Base-by-base conservation (phyloP, 2,888 invertebrate species). In the Plagodis pulveraria region DNA sequence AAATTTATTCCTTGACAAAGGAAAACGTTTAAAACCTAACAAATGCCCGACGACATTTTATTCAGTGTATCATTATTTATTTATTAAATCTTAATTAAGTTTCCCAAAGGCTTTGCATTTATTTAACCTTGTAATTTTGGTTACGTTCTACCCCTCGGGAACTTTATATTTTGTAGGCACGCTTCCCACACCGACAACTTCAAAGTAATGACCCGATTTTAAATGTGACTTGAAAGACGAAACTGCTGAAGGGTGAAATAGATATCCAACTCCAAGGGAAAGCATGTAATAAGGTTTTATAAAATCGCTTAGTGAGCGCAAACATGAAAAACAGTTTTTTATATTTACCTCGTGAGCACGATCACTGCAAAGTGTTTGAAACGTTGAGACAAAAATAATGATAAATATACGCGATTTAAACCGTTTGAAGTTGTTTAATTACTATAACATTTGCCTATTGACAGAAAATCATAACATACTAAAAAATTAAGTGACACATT, bases 31-130 rank as follows among this genome's bases (percentile, higher is more conserved):
- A 10, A 56, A 51, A 49, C 44, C 34, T 36, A 40, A 33, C 22
- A 44, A 56, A 59, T 54, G 41, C 50, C 42, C 22, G 22, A 22
- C 22, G 22, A 22, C 22, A 4, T 22, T 22, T 22, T 22, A 22
- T 22, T 22, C 22, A 22, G 50, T 46, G 32, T 9, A 45, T 62
- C 51, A 66, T 58, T 60, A 58, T 43, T 44, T 64, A 52, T 63
- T 57, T 44, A 59, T 64, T 59, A 62, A 58, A 57, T 48, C 60
- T 57, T 56, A 59, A 64, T 62, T 50, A 69, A 63, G 34, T 43
- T 43, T 57, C 50, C 47, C 46, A 34, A 47, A 41, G 44, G 59
- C 61, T 57, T 59, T 42, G 48, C 52, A 60, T 62, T 62, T 58
- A 59, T 67, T 66, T 62, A 60, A 50, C 49, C 56, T 47, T 51